Evolutionary conservation across 1,140 invertebrate species (phyloP).

Genomic region (Condylostylus longicornis): DNA sequence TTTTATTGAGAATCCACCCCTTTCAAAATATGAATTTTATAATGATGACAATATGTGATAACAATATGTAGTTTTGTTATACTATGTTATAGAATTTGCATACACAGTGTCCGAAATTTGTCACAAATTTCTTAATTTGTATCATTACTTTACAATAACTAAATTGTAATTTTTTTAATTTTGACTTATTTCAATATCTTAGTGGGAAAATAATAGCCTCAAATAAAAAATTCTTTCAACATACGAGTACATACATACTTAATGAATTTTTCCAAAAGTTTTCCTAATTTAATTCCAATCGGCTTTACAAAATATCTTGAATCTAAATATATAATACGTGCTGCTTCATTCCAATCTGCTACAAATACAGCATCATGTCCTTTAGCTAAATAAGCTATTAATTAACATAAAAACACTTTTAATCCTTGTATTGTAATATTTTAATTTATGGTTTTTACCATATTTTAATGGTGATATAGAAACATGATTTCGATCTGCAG

Average conservation of each 20-base stretch:
- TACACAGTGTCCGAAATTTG: no score
- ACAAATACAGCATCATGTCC: conserved; percentile 18
- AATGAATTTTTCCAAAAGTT: conserved; percentile 13
- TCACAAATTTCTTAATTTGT: no score
- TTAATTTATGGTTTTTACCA: conserved; percentile 13
- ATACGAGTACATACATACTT: conserved; percentile 19
- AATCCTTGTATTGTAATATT: neutral
- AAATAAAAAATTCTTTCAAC: no score
- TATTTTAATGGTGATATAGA: conserved; percentile 22
- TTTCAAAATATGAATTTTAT: no score
- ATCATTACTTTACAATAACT: no score
- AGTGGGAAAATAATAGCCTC: no score
- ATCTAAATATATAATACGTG: conserved; percentile 19
- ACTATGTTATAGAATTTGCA: no score
- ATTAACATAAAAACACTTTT: neutral
- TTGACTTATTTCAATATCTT: no score
- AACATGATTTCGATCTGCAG: conserved; percentile 18
- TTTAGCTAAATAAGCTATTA: conserved; percentile 19
- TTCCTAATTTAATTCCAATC: conserved; percentile 11
- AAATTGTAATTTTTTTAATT: no score
- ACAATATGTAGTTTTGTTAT: no score
- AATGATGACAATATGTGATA: no score
- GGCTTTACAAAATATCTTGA: conserved; percentile 15
- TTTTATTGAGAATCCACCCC: no score
- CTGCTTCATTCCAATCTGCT: conserved; percentile 24